Percentiles rank a stretch among this genome's conserved stretches.
Evolutionary conservation across 2,888 invertebrate genomes (phyloP).

Genomic region (Dichetophora obliterata): DNA sequence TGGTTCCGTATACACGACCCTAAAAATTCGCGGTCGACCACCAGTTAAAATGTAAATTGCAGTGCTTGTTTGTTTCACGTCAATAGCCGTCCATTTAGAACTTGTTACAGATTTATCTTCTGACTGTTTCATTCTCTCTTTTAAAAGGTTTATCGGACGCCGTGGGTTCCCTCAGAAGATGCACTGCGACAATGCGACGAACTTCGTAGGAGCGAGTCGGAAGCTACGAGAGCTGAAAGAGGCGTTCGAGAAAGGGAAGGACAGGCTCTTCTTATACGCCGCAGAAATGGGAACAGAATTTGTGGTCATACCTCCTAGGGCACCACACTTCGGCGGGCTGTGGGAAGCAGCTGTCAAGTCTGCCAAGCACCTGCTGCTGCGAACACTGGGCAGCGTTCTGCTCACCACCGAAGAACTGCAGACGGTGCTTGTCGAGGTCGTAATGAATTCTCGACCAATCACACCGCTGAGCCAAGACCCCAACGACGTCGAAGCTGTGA

Average conservation of each 20-base stretch:
- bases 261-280: not conserved
- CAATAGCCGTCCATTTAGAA: conserved; percentile 41
- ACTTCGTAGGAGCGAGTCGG: conserved; percentile 28
- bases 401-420: conserved; percentile 12
- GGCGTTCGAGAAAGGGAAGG: not conserved
- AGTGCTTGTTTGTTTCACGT: conserved; percentile 30
- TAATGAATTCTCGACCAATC: conserved; percentile 51
- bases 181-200: conserved; percentile 30
- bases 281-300: not conserved
- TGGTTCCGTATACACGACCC: no score
- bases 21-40: conserved; percentile 33
- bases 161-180: conserved; percentile 34
- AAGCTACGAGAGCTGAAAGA: not conserved
- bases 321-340: conserved; percentile 24
- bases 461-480: conserved; percentile 42
- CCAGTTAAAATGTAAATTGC: conserved; percentile 39
- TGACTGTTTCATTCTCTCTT: conserved; percentile 30
- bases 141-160: conserved; percentile 42
- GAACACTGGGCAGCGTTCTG: not conserved
- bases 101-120: conserved; percentile 25
- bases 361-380: conserved; percentile 25
- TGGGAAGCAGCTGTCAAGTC: conserved; percentile 23
- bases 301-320: conserved; percentile 31
- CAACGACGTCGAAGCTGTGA: conserved; percentile 43
- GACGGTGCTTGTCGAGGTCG: conserved; percentile 35